These are phyloP conservation scores for Chionis minor DNA, from an alignment of 2,113 vertebrate species.

Conservation along the genomic window DNA sequence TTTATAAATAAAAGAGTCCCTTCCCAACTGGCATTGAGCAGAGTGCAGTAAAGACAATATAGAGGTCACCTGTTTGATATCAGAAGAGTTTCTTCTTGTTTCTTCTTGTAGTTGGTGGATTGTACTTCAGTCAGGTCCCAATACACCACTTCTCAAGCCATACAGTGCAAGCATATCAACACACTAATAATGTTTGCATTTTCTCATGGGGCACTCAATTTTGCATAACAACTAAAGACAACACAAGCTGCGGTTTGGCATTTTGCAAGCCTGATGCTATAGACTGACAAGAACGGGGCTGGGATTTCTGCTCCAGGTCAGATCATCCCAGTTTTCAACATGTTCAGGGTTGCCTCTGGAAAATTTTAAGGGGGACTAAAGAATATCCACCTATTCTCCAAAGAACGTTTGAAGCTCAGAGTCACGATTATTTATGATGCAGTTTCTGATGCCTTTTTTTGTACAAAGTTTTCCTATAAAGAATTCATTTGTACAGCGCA, in stretches of 20 bases:
- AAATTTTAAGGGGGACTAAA: not conserved
- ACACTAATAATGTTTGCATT: not conserved
- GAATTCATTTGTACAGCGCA: not conserved
- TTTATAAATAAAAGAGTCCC: not conserved
- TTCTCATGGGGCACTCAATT: not conserved
- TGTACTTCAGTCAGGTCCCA: not conserved
- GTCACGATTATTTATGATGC: not conserved
- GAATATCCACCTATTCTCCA: not conserved
- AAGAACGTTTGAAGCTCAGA: not conserved
- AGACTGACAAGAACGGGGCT: not conserved
- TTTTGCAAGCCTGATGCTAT: not conserved
- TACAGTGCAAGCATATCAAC: not conserved
- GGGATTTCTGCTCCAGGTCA: not conserved
- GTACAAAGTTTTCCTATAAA: not conserved
- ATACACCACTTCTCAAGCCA: not conserved
- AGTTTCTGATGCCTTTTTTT: not conserved
- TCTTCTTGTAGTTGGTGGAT: not conserved
- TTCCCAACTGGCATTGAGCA: not conserved
- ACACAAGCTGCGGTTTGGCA: not conserved
- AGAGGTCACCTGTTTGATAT: not conserved
- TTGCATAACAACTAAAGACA: not conserved
- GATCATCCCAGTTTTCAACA: not conserved
- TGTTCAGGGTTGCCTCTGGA: fast-evolving
- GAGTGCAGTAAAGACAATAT: not conserved
- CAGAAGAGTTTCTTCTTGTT: not conserved